Evolutionary conservation across 2,888 invertebrate genomes (phyloP).

Genomic region (Ramazzottius varieornatus): DNA sequence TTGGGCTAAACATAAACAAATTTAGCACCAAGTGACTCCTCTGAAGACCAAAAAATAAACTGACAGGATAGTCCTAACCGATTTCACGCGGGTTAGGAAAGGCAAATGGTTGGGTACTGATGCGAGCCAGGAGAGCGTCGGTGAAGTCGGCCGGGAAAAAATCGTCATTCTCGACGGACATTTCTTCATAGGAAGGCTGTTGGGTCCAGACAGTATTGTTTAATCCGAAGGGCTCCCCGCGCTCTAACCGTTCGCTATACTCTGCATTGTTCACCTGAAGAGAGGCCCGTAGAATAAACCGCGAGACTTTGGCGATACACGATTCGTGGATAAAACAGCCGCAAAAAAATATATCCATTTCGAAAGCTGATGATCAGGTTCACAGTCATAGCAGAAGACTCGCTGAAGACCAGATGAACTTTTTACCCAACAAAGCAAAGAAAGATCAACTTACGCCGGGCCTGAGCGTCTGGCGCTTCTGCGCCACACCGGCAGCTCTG

Average conservation of each 20-base stretch:
- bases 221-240: background rate
- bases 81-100: conserved; percentile 92
- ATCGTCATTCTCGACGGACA: conserved; percentile 51
- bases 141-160: conserved; percentile 44
- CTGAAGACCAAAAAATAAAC: conserved; percentile 2
- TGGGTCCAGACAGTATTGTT: background rate
- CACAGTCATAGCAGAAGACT: too few relatives aligned
- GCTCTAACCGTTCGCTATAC: background rate
- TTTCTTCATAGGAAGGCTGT: conserved; percentile 24
- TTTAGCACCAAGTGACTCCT: conserved; percentile 4
- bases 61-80: conserved; percentile 32
- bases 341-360: background rate
- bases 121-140: conserved; percentile 32
- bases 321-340: background rate
- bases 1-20: conserved; percentile 32
- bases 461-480: too few relatives aligned
- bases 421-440: too few relatives aligned
- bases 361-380: too few relatives aligned
- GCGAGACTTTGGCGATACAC: too few relatives aligned
- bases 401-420: too few relatives aligned
- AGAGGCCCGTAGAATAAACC: too few relatives aligned
- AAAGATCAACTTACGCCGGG: too few relatives aligned
- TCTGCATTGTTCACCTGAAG: too few relatives aligned
- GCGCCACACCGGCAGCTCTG: conserved; percentile 12
- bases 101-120: conserved; percentile 45